phyloP scores from a whole-genome alignment of 2,888 invertebrate genomes.

The Periphyllus acericola region DNA sequence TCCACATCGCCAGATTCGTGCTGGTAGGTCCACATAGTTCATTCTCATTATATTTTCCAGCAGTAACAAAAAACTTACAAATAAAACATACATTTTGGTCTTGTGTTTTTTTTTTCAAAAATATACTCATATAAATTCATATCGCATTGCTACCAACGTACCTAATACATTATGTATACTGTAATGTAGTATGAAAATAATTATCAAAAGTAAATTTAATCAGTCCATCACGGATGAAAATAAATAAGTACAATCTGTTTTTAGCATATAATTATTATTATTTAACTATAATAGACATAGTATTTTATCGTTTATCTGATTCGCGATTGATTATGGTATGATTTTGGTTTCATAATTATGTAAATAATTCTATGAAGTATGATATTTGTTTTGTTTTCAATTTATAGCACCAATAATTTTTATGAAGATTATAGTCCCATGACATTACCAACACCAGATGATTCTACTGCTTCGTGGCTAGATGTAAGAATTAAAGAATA shows the following conservation, averaged over 20 bases:
- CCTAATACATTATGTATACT: too few relatives aligned
- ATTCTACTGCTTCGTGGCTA: conserved; percentile 55
- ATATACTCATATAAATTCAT: background rate
- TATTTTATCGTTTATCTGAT: background rate
- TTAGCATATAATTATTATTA: too few relatives aligned
- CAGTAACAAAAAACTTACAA: too few relatives aligned
- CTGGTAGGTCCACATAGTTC: background rate
- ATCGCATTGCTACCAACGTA: background rate
- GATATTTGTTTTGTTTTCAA: background rate
- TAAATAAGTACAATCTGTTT: too few relatives aligned
- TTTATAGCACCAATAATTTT: conserved; percentile 3
- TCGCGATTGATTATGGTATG: background rate
- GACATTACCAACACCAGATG: conserved; percentile 35
- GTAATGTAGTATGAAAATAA: too few relatives aligned
- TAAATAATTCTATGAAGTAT: background rate
- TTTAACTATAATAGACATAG: too few relatives aligned
- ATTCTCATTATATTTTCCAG: background rate
- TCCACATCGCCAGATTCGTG: background rate
- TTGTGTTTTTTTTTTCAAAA: background rate
- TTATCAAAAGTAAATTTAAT: too few relatives aligned
- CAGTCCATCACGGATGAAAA: too few relatives aligned
- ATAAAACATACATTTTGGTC: background rate
- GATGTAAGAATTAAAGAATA: conserved; percentile 20
- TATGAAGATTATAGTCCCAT: background rate
- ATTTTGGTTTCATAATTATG: too few relatives aligned